These are phyloP conservation scores for Pachymerium ferrugineum DNA, from an alignment of 2,888 invertebrate genomes.

Conservation along the genomic window DNA sequence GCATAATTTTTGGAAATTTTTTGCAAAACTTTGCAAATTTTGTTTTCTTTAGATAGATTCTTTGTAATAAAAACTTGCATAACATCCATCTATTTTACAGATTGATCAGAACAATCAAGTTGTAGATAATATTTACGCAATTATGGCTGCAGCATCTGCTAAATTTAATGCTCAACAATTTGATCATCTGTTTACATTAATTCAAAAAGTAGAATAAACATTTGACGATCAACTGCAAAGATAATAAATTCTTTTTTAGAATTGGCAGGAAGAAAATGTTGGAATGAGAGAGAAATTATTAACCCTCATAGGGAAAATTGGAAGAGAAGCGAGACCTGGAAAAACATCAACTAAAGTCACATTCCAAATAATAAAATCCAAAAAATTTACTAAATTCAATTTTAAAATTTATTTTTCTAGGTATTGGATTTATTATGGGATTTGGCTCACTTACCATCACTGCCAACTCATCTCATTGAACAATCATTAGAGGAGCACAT, in stretches of 20 bases:
- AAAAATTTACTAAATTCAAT: background rate
- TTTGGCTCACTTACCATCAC: constrained; percentile 48
- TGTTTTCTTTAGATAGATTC: background rate
- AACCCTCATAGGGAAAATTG: constrained; percentile 50
- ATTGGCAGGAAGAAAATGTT: constrained; percentile 49
- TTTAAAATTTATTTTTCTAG: constrained; percentile 39
- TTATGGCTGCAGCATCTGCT: constrained; percentile 51
- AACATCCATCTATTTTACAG: constrained; percentile 40
- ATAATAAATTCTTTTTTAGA: constrained; percentile 42
- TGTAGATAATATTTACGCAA: constrained; percentile 52
- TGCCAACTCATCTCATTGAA: constrained; percentile 48
- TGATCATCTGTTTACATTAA: constrained; percentile 48
- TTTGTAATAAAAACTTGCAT: background rate
- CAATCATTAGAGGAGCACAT: constrained; percentile 50
- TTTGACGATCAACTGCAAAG: too few species aligned
- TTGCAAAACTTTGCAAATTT: background rate
- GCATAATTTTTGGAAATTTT: background rate
- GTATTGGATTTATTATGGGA: constrained; percentile 52
- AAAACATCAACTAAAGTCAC: constrained; percentile 48
- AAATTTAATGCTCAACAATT: constrained; percentile 50
- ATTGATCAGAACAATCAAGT: constrained; percentile 50
- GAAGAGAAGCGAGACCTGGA: constrained; percentile 48
- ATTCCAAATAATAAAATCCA: background rate
- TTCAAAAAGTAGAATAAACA: constrained; percentile 46
- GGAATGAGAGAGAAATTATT: constrained; percentile 50